phyloP scores from a whole-genome alignment of 2,113 vertebrate genomes.

The Sphyrna mokarran region DNA sequence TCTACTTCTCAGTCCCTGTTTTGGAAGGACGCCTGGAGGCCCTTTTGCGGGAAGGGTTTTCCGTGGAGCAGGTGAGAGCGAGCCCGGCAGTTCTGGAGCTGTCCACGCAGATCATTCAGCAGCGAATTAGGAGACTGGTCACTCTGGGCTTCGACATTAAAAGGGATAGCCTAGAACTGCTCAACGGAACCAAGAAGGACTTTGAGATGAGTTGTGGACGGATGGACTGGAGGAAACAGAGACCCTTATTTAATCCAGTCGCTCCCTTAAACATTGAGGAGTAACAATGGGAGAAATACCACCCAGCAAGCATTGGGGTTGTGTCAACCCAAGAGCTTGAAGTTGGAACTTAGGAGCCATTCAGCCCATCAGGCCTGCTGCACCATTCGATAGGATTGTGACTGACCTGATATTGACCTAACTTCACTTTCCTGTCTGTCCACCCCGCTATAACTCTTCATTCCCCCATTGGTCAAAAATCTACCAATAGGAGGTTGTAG shows the following conservation, averaged over 20 bases:
- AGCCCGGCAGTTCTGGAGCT: slow-evolving; percentile 75
- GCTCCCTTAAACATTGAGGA: slow-evolving; percentile 68
- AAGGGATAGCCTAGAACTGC: slow-evolving; percentile 60
- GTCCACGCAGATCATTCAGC: slow-evolving; percentile 75
- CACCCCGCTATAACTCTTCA: no score
- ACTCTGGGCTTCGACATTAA: slow-evolving; percentile 62
- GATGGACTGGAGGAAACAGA: slow-evolving; percentile 64
- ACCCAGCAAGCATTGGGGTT: neutral
- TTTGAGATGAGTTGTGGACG: slow-evolving; percentile 75
- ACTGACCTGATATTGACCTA: neutral
- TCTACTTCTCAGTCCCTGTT: slow-evolving; percentile 69
- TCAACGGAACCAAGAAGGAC: slow-evolving; percentile 84
- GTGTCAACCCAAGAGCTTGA: neutral
- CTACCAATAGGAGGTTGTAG: neutral
- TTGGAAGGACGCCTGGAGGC: slow-evolving; percentile 69
- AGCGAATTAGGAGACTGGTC: slow-evolving; percentile 69
- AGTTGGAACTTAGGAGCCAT: neutral
- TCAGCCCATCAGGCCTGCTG: neutral
- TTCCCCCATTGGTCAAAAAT: no score
- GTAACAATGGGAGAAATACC: slow-evolving; percentile 40
- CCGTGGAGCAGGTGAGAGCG: slow-evolving; percentile 66
- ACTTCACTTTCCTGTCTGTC: neutral
- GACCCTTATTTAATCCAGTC: slow-evolving; percentile 86
- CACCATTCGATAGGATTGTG: neutral
- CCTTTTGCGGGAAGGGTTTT: slow-evolving; percentile 67